Evolutionary conservation across 2,797 vertebrate genomes (phyloP).

Genomic region (Valencia hispanica): DNA sequence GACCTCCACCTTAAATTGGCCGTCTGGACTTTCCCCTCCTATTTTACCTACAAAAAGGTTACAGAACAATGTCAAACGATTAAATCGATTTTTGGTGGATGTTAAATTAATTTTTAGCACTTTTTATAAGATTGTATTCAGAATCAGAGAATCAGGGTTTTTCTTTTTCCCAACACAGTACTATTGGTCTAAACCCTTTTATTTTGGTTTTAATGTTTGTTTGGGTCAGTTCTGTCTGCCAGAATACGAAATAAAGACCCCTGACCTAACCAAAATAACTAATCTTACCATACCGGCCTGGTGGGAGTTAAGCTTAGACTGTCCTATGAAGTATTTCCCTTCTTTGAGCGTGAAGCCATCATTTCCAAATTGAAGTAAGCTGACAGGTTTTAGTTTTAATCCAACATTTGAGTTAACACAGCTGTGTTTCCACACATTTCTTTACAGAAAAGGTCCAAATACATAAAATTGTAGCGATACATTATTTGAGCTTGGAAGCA

Average conservation of each 20-base stretch:
- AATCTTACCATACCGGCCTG: neutral
- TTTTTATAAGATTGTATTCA: no score
- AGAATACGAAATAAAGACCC: neutral
- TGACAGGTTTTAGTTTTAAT: slow-evolving; percentile 10
- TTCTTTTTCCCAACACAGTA: no score
- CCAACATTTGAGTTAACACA: slow-evolving; percentile 3
- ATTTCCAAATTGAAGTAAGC: slow-evolving; percentile 24
- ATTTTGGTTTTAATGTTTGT: neutral
- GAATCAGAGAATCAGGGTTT: no score
- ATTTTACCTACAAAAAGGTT: no score
- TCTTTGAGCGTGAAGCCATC: neutral
- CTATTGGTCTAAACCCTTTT: no score
- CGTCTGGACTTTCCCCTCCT: no score
- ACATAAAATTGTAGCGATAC: neutral
- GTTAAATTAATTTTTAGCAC: no score
- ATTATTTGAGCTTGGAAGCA: neutral
- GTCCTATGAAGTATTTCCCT: neutral
- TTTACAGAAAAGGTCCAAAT: neutral
- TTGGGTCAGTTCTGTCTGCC: neutral
- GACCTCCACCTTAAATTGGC: no score
- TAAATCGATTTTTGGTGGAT: no score
- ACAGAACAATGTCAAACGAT: no score
- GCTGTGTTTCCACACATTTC: slow-evolving; percentile 1
- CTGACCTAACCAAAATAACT: neutral
- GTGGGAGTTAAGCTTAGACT: neutral